phyloP scores from a whole-genome alignment of 2,797 vertebrate genomes.

The Oreochromis grahami region DNA sequence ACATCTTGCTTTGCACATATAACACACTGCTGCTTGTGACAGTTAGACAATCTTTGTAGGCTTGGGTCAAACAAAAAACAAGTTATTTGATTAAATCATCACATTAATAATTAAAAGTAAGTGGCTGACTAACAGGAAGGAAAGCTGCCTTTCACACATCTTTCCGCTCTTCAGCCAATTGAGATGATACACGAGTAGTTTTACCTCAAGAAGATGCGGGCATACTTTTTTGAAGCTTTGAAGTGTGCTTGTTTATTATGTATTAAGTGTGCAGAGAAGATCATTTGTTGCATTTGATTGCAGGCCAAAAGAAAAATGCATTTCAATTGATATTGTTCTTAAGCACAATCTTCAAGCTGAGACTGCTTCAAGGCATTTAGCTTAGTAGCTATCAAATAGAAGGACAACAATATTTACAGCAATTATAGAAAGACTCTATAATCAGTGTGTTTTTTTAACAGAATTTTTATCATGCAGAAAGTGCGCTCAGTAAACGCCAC shows the following conservation, averaged over 20 bases:
- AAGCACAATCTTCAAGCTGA: not conserved
- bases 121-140: conserved; percentile 30
- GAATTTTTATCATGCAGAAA: not conserved
- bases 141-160: conserved; percentile 57
- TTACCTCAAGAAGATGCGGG: not conserved
- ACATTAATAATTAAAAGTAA: conserved; percentile 61
- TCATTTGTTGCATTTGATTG: not conserved
- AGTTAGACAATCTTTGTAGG: conserved; percentile 26
- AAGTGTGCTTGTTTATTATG: not conserved
- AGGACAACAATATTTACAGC: not conserved
- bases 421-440: not conserved
- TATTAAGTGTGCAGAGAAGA: not conserved
- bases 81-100: conserved; percentile 66
- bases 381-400: not conserved
- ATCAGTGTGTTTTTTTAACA: not conserved
- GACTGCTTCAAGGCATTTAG: not conserved
- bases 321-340: not conserved
- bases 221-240: not conserved
- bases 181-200: conserved; percentile 22
- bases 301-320: not conserved
- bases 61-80: not conserved
- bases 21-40: conserved; percentile 25
- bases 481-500: not conserved
- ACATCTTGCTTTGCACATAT: not conserved
- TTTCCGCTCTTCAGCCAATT: conserved; percentile 30